Conservation (phyloP, 2,797 vertebrate species). For the Chlorospingus semifuscus region DNA sequence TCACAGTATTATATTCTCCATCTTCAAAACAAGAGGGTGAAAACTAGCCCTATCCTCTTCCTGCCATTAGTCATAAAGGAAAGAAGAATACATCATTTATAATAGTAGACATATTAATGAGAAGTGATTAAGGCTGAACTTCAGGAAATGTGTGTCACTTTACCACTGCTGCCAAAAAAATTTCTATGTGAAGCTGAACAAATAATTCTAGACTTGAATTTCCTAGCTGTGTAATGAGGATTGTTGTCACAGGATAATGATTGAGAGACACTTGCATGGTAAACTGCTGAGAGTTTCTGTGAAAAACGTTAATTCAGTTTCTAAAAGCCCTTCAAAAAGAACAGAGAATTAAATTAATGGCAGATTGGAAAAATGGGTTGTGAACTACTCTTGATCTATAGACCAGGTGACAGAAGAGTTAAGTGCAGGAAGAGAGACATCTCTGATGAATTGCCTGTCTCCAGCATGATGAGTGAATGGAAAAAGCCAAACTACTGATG, state of each 20-base stretch:
- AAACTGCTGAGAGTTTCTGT: not conserved
- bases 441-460: not conserved
- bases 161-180: not conserved
- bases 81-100: not conserved
- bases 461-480: not conserved
- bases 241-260: not conserved
- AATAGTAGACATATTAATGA: not conserved
- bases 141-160: not conserved
- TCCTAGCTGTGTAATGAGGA: not conserved
- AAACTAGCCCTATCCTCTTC: not conserved
- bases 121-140: not conserved
- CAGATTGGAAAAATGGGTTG: not conserved
- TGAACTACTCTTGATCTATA: not conserved
- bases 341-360: not conserved
- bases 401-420: not conserved
- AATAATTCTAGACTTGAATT: not conserved
- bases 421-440: not conserved
- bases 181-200: not conserved
- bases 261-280: not conserved
- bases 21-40: not conserved
- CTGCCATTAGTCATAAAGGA: not conserved
- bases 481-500: not conserved
- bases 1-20: not conserved
- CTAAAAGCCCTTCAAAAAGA: constrained; percentile 29
- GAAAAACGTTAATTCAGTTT: constrained; percentile 2